Evolutionary conservation across 2,888 invertebrate species (phyloP).

Genomic region (Hypolimnas misippus): DNA sequence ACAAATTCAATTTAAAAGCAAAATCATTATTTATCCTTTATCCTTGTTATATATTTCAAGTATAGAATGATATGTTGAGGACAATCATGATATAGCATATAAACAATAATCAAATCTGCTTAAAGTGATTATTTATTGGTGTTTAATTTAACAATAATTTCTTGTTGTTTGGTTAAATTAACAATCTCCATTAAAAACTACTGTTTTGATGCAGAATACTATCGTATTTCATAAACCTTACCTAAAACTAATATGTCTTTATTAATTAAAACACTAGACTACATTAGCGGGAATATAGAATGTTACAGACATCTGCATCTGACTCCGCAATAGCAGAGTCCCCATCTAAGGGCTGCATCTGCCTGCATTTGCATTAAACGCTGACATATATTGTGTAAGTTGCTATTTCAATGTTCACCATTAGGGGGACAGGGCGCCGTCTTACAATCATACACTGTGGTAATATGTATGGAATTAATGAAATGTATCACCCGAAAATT

Average conservation of each 20-base stretch:
- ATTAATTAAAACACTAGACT: conserved; percentile 15
- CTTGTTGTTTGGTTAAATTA: not conserved
- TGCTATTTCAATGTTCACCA: conserved; percentile 35
- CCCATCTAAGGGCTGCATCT: conserved; percentile 38
- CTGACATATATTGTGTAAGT: conserved; percentile 39
- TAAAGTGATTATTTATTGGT: no score
- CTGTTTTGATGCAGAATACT: not conserved
- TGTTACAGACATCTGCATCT: conserved; percentile 39
- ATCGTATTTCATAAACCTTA: not conserved
- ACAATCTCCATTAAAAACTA: not conserved
- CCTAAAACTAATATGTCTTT: conserved; percentile 2
- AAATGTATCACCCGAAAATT: not conserved
- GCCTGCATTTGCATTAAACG: conserved; percentile 38
- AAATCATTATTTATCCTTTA: no score
- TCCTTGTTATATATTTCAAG: no score
- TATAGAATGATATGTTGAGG: no score
- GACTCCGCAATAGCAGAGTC: conserved; percentile 35
- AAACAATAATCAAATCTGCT: no score
- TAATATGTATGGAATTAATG: not conserved
- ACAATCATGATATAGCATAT: no score
- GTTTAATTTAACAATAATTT: no score
- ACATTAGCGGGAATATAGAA: conserved; percentile 42
- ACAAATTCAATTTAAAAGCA: not conserved
- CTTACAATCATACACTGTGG: conserved; percentile 2
- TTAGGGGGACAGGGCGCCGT: conserved; percentile 32